phyloP scores from a whole-genome alignment of 2,888 invertebrate genomes.

The Lithophane semibrunnea region DNA sequence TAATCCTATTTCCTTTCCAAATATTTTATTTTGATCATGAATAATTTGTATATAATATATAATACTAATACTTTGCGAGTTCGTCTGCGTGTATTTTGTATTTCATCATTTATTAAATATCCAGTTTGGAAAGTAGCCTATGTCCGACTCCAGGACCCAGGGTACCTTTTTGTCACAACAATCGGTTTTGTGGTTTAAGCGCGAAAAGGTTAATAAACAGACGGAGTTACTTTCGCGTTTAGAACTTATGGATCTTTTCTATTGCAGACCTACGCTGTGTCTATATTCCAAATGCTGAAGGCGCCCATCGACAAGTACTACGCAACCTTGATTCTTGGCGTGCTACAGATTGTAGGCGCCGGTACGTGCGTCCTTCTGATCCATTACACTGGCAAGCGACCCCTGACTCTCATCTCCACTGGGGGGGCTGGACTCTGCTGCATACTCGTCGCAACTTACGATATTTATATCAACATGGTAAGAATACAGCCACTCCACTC shows the following conservation, averaged over 20 bases:
- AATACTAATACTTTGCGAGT: not conserved
- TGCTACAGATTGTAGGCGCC: constrained; percentile 93
- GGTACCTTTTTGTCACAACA: not conserved
- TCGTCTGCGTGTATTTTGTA: not conserved
- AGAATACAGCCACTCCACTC: constrained; percentile 16
- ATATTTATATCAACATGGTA: constrained; percentile 78
- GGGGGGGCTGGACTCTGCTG: constrained; percentile 92
- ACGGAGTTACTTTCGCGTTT: not conserved
- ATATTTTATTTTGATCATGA: not conserved
- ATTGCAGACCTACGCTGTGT: constrained; percentile 93
- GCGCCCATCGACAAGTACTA: constrained; percentile 94
- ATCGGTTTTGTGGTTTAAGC: not conserved
- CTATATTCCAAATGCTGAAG: constrained; percentile 93
- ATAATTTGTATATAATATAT: not conserved
- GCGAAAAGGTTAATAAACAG: not conserved
- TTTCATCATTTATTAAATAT: not conserved
- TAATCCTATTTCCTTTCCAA: too few relatives aligned
- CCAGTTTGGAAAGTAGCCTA: not conserved
- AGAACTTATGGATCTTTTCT: not conserved
- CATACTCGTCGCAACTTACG: constrained; percentile 91
- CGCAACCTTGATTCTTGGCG: constrained; percentile 93
- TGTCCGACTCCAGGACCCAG: too few relatives aligned
- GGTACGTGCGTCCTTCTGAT: constrained; percentile 92
- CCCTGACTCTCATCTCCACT: constrained; percentile 92
- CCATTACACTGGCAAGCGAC: constrained; percentile 93